Evolutionary conservation across 2,888 invertebrate genomes (phyloP), one percentile per base, ranked within the genome.

Genomic region (Cryptosula pallasiana): DNA sequence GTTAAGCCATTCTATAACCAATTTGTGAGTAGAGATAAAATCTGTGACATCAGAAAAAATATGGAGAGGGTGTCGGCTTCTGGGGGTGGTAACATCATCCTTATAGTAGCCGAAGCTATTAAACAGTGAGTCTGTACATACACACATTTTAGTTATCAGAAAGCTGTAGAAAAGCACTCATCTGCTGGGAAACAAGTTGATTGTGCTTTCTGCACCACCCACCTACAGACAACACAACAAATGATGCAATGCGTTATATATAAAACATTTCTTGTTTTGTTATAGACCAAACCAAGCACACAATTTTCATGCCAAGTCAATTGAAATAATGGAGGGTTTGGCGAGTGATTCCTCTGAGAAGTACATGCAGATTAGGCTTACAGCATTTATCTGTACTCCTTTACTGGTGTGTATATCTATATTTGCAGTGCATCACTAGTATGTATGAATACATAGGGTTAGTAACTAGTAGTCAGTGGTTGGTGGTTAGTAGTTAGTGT

Each of bases 1-100:
- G 57, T 57, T 25, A 57, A 57, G 23, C 57, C 86, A 1, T 77
- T 86, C 27, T 86, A 86, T 75, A 81, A 83, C 2, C 87, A 87
- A 76, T 87, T 87, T 79, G 86, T 87, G 35, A 86, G 84, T 2
- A 86, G 86, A n/a, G 83, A 84, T 27, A 80, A 76, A 9, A 72
- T 75, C 0, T 71, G 74, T 0, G 79, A 82, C 13, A 77, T 87
- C 70, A 71, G 74, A 13, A 55, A 58, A 5, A 81, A 79, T 0
- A 79, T 82, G 0, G 69, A 71, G 0, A 70, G 73, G n/a, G 75
- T 86, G 20, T 5, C 20, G 5, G 25, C 5, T 5, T 5, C 25
- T n/a, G 57, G 57, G 23, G 5, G 16, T 23, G 57, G 57, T 5
- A 57, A 13, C 5, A n/a, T 57, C n/a, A 23, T 57, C 5, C 57